phyloP scores from a whole-genome alignment of 2,113 vertebrate species.

The Lynx canadensis region DNA sequence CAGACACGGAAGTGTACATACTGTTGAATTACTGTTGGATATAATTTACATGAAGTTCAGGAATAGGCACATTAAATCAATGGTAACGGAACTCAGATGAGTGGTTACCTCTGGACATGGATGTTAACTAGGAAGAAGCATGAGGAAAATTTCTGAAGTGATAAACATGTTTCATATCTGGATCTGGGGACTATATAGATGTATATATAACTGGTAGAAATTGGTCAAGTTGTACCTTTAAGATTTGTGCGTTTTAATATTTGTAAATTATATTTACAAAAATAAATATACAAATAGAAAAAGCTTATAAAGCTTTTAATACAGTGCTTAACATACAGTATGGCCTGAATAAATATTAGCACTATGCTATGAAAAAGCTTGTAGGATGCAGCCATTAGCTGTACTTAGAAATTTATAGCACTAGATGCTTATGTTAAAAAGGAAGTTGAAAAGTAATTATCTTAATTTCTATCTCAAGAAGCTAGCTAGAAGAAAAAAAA shows the following conservation, averaged over 20 bases:
- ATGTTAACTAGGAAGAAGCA: not conserved
- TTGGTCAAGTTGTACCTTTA: not conserved
- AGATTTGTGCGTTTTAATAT: not conserved
- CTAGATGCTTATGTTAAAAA: not conserved
- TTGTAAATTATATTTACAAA: not conserved
- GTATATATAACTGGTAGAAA: not conserved
- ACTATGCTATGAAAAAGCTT: not conserved
- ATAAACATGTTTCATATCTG: not conserved
- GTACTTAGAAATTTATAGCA: not conserved
- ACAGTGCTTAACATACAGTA: not conserved
- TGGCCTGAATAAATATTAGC: not conserved
- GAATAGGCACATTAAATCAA: not conserved
- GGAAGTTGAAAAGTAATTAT: not conserved
- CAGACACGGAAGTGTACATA: not conserved
- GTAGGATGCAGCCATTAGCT: not conserved
- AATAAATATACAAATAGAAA: not conserved
- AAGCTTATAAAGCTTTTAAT: not conserved
- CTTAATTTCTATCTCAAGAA: slow-evolving; percentile 7
- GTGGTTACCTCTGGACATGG: not conserved
- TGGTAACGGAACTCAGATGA: not conserved
- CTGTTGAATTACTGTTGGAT: not conserved
- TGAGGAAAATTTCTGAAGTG: not conserved
- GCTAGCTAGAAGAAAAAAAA: not conserved
- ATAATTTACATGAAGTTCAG: not conserved
- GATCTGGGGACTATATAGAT: not conserved